Evolutionary conservation across 2,888 invertebrate genomes (phyloP), one percentile per base, ranked within the genome.

Genomic region (Agrypnus murinus): DNA sequence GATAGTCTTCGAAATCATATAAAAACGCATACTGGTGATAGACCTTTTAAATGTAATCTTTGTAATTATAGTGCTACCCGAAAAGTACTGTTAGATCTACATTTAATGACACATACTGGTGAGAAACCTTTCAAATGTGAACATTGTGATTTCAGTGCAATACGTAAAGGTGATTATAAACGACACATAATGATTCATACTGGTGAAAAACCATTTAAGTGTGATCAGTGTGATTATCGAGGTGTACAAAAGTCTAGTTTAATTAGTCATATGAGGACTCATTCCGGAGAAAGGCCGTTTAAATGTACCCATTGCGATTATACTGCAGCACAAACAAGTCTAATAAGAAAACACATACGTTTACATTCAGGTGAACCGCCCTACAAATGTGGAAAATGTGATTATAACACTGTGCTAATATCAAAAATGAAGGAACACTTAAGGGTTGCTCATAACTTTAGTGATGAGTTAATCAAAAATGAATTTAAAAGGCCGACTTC

Each of bases 221-320:
- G 84, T 59, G 71, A 76, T 0, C 77, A 79, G 17, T 84, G 84
- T 65, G 81, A 80, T 6, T 83, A 82, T 80, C 89, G 89, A 64
- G 90, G 90, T 78, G 89, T 89, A 0, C 90, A 90, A 82, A 87
- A 88, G 71, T 89, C 89, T 53, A 89, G 90, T 1, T 85, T 89
- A 17, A 89, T 87, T 76, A 89, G 89, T 0, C 90, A 90, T 77
- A 86, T 87, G 65, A 88, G 90, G 76, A 89, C 89, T 4, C 90
- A 90, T 82, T 90, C 90, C 0, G 90, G 90, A 4, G 90, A 90
- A 78, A 86, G 88, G 71, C 90, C 90, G 0, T 90, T 87, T 79
- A 83, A 88, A 14, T 90, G 90, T 77, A 83, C 86, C 9, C 78
- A 85, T 1, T 90, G 90, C 79, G 87, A 88, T 15, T 90, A 90